Evolutionary conservation across 2,113 vertebrate genomes (phyloP).

Genomic region (Hyla sarda): DNA sequence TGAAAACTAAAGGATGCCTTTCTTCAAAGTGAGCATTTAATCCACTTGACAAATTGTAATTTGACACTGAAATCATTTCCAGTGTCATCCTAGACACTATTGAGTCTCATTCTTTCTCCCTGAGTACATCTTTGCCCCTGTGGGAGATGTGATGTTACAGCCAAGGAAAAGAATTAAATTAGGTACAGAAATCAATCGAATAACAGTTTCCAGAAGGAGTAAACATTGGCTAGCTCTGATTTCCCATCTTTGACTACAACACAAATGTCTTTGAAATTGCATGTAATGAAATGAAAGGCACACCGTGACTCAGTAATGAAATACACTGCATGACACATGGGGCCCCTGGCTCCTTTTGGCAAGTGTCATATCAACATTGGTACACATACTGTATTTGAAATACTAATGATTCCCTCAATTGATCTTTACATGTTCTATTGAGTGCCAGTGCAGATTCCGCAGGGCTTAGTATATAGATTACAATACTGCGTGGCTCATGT

Average conservation of each 20-base stretch:
- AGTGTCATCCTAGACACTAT: conserved; percentile 58
- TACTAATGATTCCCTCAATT: conserved; percentile 59
- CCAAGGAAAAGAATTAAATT: conserved; percentile 59
- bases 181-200: conserved; percentile 60
- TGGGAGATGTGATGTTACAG: conserved; percentile 58
- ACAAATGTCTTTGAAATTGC: conserved; percentile 60
- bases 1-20: conserved; percentile 48
- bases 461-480: conserved; percentile 20
- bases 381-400: conserved; percentile 59
- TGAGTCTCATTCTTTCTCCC: conserved; percentile 58
- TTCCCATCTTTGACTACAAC: conserved; percentile 60
- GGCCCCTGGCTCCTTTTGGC: conserved; percentile 57
- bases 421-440: conserved; percentile 57
- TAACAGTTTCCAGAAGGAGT: conserved; percentile 59
- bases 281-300: conserved; percentile 60
- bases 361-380: conserved; percentile 60
- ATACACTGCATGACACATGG: conserved; percentile 58
- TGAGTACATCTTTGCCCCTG: conserved; percentile 59
- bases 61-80: conserved; percentile 60
- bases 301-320: conserved; percentile 59
- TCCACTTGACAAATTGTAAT: conserved; percentile 61
- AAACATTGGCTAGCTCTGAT: conserved; percentile 60
- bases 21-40: conserved; percentile 58
- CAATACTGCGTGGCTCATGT: conserved; percentile 33
- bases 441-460: conserved; percentile 40